Percentiles rank a stretch among this genome's conserved stretches.
Evolutionary conservation across 1,140 invertebrate species (phyloP).

Genomic region (Drosophila ironensis): DNA sequence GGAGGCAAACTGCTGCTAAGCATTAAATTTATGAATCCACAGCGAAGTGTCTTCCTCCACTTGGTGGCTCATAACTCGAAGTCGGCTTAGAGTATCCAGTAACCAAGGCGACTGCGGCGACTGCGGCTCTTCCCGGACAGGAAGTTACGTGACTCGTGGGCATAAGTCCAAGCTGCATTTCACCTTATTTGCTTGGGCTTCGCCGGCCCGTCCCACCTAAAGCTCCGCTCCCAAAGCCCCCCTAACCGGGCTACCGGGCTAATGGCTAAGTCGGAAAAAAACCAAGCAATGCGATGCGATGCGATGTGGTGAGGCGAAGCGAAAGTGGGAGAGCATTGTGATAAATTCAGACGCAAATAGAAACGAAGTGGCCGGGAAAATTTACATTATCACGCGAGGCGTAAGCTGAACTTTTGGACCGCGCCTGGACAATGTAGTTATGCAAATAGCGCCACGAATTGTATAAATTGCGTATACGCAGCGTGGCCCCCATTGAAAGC

Average conservation of each 20-base stretch:
- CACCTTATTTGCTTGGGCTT: slow-evolving; percentile 47
- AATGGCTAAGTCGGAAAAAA: slow-evolving; percentile 20
- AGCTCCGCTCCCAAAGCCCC: neutral
- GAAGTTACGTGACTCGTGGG: slow-evolving; percentile 78
- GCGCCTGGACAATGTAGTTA: slow-evolving; percentile 48
- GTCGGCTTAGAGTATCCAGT: slow-evolving; percentile 34
- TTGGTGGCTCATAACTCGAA: slow-evolving; percentile 44
- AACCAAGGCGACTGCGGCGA: slow-evolving; percentile 28
- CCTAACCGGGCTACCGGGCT: neutral
- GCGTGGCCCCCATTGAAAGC: slow-evolving; percentile 10
- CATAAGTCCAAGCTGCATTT: slow-evolving; percentile 60
- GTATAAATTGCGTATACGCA: slow-evolving; percentile 78
- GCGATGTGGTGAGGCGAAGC: too few species aligned
- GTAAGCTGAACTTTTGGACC: slow-evolving; percentile 26
- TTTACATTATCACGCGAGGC: slow-evolving; percentile 56
- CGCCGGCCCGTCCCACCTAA: too few species aligned
- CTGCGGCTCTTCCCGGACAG: slow-evolving; percentile 29
- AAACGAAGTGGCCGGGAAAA: slow-evolving; percentile 57
- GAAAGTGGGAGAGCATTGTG: slow-evolving; percentile 28
- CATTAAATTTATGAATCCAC: slow-evolving; percentile 77
- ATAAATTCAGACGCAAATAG: slow-evolving; percentile 69
- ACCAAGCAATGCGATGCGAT: slow-evolving; percentile 36
- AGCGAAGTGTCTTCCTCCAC: slow-evolving; percentile 45
- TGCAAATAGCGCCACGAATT: slow-evolving; percentile 73
- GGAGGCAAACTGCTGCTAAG: slow-evolving; percentile 52